Percentiles rank a stretch among this genome's conserved stretches.
Evolutionary conservation across 2,797 vertebrate genomes (phyloP).

Genomic region (Clarias pachynema): DNA sequence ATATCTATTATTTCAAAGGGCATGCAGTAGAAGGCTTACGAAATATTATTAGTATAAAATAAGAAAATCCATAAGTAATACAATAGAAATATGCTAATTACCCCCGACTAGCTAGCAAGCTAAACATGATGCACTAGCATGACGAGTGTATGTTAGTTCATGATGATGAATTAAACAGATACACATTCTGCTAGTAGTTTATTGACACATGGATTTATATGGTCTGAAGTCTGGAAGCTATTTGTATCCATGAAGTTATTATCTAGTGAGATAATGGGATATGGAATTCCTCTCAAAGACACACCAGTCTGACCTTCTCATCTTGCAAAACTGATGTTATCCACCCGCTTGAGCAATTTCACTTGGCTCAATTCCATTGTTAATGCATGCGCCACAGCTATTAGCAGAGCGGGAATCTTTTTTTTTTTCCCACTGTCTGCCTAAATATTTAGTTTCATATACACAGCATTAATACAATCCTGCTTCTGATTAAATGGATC

Average conservation of each 20-base stretch:
- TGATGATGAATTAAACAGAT: not conserved
- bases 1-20: too few species aligned
- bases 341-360: slow-evolving; percentile 1
- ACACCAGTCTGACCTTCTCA: not conserved
- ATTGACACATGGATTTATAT: not conserved
- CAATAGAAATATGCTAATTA: not conserved
- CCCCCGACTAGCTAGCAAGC: not conserved
- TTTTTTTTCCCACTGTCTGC: not conserved
- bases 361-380: slow-evolving; percentile 13
- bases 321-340: not conserved
- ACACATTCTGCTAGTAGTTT: not conserved
- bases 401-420: not conserved
- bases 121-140: not conserved
- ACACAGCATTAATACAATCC: not conserved
- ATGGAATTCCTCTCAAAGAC: slow-evolving; percentile 16
- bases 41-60: not conserved
- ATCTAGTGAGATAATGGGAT: slow-evolving; percentile 14
- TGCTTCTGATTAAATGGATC: not conserved
- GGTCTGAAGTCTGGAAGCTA: slow-evolving; percentile 19
- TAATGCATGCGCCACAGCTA: slow-evolving; percentile 6
- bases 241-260: slow-evolving; percentile 25
- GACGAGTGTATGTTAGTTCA: not conserved
- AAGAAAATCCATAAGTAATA: not conserved
- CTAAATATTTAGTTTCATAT: slow-evolving; percentile 21
- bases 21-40: too few species aligned